Evolutionary conservation across 2,113 vertebrate species (phyloP).

Genomic region (Planiliza haematocheilus): DNA sequence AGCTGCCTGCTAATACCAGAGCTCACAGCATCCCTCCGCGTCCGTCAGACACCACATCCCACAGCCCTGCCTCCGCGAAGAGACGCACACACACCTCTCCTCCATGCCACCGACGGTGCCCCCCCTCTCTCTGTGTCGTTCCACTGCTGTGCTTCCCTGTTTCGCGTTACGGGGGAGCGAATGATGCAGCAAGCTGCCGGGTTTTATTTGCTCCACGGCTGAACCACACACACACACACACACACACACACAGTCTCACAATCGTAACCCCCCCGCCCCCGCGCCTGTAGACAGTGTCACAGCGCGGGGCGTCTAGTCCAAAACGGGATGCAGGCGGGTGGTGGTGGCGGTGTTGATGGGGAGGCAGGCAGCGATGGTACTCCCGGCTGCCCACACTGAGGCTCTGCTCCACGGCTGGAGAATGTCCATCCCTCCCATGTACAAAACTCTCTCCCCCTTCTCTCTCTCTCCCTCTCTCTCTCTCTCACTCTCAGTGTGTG

Average conservation of each 20-base stretch:
- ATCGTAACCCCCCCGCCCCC: not conserved
- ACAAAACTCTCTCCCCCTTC: conserved; percentile 45
- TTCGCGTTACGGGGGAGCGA: conserved; percentile 11
- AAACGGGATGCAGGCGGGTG: conserved; percentile 51
- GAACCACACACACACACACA: conserved; percentile 9
- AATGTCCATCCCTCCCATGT: conserved; percentile 54
- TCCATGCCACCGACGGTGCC: conserved; percentile 65
- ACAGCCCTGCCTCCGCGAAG: conserved; percentile 68
- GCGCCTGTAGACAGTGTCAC: conserved; percentile 42
- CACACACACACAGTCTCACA: conserved; percentile 1
- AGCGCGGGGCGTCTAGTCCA: conserved; percentile 55
- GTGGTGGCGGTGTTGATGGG: conserved; percentile 38
- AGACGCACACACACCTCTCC: conserved; percentile 62
- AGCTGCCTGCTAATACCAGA: conserved; percentile 77
- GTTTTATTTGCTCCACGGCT: conserved; percentile 63
- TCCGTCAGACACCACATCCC: conserved; percentile 74
- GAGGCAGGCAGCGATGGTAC: conserved; percentile 57
- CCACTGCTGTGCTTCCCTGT: conserved; percentile 45
- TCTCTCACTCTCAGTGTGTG: conserved; percentile 1
- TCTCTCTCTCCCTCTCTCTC: conserved; percentile 34
- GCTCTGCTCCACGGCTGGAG: conserved; percentile 62
- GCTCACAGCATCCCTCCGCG: conserved; percentile 76
- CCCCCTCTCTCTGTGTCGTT: conserved; percentile 5
- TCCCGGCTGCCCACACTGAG: conserved; percentile 66
- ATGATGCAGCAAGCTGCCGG: conserved; percentile 17